Base-by-base conservation (phyloP, 30 jellyfish, hydroid and myxozoan species). In the Aurelia aurita complex sp. Pacific region DNA sequence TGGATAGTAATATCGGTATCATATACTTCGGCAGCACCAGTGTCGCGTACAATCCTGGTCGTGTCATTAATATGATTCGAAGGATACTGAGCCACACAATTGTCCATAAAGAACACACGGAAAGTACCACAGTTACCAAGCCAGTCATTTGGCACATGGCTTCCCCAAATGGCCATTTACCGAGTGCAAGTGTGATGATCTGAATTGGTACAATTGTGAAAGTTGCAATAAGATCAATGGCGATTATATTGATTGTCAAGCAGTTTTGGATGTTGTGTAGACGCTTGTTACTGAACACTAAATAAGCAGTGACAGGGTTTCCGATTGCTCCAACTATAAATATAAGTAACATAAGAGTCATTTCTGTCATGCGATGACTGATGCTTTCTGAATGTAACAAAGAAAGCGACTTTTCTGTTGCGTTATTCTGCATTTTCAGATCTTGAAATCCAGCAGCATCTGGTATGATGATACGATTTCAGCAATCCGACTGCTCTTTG, bases 51-150 rank as follows among this genome's bases (percentile, higher is more conserved):
- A 17, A 36, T 6, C 64, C 60, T 18, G 94, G 77, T 65, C 42
- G 76, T 62, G 78, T 34, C 8, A 76, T 64, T 61, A 60, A 66
- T 6, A 54, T 82, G 29, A 67, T 69, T 19, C 87, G 79, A 42
- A 65, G 69, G 52, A 85, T 52, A 38, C 88, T 85, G 77, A 85
- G 77, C 94, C 88, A 85, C 16, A 76, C 17, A 33, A 74, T 74
- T 3, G 94, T 85, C 94, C 87, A 85, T 62, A 74, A 65, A 18
- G 81, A 78, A 65, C 74, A 70, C 7, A 63, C 64, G 8, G 83
- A 75, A 57, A 82, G 64, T 32, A 82, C 79, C 33, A 82, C 51
- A 55, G 66, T 70, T 19, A 57, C 29, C 29, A 59, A 71, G 18
- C 85, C 91, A 0, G 42, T 57, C 5, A 82, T 14, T 33, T 82